Conservation (phyloP, 2,113 vertebrate genomes). For the Bathybates hornii region DNA sequence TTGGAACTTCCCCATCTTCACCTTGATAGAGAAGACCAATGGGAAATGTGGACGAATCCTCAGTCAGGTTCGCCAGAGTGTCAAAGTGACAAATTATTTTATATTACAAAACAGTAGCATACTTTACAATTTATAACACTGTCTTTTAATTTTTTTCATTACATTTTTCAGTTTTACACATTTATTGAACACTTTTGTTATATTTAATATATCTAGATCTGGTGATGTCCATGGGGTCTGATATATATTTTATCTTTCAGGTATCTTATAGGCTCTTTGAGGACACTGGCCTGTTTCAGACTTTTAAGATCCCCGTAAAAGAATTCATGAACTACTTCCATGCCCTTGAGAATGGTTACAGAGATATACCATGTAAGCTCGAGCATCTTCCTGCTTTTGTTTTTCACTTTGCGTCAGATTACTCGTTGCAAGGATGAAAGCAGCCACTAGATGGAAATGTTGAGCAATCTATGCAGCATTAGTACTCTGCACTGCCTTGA, state of each 20-base stretch:
- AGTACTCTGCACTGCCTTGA: neutral
- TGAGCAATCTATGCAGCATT: neutral
- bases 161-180: neutral
- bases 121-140: neutral
- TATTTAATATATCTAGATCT: neutral
- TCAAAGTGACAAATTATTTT: neutral
- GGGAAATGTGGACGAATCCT: conserved; percentile 91
- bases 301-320: conserved; percentile 91
- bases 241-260: conserved; percentile 15
- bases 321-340: conserved; percentile 99
- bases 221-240: neutral
- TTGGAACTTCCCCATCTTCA: conserved; percentile 99
- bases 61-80: conserved; percentile 83
- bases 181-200: neutral
- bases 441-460: conserved; percentile 36
- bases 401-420: neutral
- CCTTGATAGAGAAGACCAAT: conserved; percentile 89
- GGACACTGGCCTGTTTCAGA: conserved; percentile 93
- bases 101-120: neutral
- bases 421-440: neutral
- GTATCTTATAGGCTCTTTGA: conserved; percentile 90
- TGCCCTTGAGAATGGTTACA: conserved; percentile 93
- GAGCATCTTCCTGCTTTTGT: neutral
- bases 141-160: neutral
- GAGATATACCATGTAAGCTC: conserved; percentile 95